These are phyloP conservation scores for Phallusia fumigata DNA, from an alignment of 23 tunicate species.

Conservation along the genomic window DNA sequence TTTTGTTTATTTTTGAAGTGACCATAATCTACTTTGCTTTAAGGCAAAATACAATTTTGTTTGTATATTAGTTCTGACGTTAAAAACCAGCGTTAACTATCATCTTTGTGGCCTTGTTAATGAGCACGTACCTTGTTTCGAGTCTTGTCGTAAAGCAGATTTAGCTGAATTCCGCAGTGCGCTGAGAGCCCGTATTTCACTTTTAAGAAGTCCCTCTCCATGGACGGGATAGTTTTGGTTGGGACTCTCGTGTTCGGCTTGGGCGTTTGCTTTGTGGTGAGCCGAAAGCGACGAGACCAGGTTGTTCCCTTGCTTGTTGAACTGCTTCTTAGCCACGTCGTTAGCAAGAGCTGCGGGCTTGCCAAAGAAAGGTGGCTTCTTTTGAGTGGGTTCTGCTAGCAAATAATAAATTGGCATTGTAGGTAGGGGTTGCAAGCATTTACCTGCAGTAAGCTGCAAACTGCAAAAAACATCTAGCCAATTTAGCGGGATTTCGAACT, in stretches of 20 bases:
- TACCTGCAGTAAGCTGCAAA: no score
- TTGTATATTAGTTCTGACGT: no score
- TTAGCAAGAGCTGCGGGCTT: conserved; percentile 35
- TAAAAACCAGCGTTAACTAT: no score
- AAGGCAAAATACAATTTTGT: no score
- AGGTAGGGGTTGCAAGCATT: no score
- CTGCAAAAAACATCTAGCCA: no score
- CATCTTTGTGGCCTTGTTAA: not conserved
- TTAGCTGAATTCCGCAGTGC: not conserved
- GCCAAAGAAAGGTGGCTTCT: conserved; percentile 38
- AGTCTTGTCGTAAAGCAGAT: not conserved
- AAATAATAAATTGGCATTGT: no score
- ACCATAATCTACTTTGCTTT: no score
- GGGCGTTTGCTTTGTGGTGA: not conserved
- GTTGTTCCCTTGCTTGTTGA: conserved; percentile 17
- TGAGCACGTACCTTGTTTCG: not conserved
- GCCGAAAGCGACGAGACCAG: conserved; percentile 1
- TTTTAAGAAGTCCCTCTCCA: conserved; percentile 54
- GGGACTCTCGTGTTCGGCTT: conserved; percentile 14
- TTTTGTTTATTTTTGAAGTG: no score
- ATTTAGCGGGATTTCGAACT: no score
- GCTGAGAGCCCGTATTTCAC: not conserved
- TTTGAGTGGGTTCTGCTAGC: conserved; percentile 15
- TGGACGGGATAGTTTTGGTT: conserved; percentile 53
- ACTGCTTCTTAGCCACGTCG: conserved; percentile 37